Base-by-base conservation (phyloP, 2,888 invertebrate species). In the Dryobotodes eremita region DNA sequence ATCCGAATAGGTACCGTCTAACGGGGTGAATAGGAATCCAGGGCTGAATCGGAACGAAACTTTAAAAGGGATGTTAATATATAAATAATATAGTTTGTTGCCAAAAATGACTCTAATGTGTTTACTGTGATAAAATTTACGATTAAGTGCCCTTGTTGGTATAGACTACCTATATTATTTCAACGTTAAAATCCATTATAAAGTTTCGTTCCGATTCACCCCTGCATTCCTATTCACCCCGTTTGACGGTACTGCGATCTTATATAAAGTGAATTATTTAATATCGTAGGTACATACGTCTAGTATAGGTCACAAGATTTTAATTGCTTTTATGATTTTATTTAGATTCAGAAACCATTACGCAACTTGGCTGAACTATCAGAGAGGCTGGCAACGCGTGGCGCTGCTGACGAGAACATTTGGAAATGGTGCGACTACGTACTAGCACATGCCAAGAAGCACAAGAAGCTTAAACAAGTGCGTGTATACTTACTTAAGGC, bases 371-470 rank as follows among this genome's bases (percentile, higher is more conserved):
- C 88, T 0, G 96, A 96, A 8, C 36, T 96, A 23, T 82, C 90
- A 0, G 93, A 94, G 48, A 90, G 94, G 5, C 82, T 96, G 74
- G 92, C 95, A 4, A 83, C 79, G 50, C 94, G 96, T 0, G 96
- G 96, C 0, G 96, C 96, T 0, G 92, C 92, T 5, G 96, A 96
- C 55, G 94, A 94, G 71, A 94, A 95, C 80, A 88, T 96, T 8
- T 94, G 94, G 94, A 89, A 89, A 61, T 96, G 96, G 95, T 96
- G 96, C 80, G 88, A 92, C 23, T 93, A 91, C 65, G 85, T 94
- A 31, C 83, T 93, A 2, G 91, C 90, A 26, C 89, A 88, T 50
- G 76, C 84, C 4, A 90, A 82, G 57, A 90, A 86, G 78, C 61
- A 72, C 26, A 84, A 84, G 11, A 53, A 55, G 71, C 17, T 69